Percentiles rank a stretch among this genome's conserved stretches.
phyloP scores from a whole-genome alignment of 2,797 vertebrate species.

The Odontamblyopus rebecca region DNA sequence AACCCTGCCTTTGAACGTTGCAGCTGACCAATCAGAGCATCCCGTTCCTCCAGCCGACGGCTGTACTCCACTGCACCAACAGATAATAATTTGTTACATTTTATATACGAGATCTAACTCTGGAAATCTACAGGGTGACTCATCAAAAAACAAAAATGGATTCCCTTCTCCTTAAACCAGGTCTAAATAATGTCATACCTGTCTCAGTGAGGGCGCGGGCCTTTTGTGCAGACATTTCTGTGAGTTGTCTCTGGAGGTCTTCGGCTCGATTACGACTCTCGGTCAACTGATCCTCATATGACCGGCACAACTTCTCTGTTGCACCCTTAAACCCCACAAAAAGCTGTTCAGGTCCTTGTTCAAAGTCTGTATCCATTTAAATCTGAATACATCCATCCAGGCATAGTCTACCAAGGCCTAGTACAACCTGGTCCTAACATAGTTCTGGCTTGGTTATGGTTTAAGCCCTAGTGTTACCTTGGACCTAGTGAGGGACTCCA shows the following conservation, averaged over 20 bases:
- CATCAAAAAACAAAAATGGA: not conserved
- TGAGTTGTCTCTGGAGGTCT: slow-evolving; percentile 89
- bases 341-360: not conserved
- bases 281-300: slow-evolving; percentile 90
- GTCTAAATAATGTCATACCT: slow-evolving; percentile 62
- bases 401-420: not conserved
- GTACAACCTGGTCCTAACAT: not conserved
- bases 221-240: slow-evolving; percentile 76
- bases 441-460: not conserved
- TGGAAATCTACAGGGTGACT: not conserved
- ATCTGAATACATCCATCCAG: not conserved
- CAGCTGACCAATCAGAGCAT: slow-evolving; percentile 87
- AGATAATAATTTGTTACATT: not conserved
- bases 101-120: not conserved
- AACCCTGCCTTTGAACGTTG: slow-evolving; percentile 78
- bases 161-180: not conserved
- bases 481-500: slow-evolving; percentile 87
- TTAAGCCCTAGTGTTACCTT: slow-evolving; percentile 75
- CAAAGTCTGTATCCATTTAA: not conserved
- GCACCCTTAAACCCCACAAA: slow-evolving; percentile 71
- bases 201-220: slow-evolving; percentile 86
- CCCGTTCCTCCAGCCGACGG: slow-evolving; percentile 88
- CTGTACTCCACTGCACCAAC: slow-evolving; percentile 80
- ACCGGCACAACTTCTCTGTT: slow-evolving; percentile 87
- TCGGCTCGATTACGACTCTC: slow-evolving; percentile 88